These are phyloP conservation scores for Gobius niger DNA, from an alignment of 2,113 vertebrate species.

Conservation along the genomic window DNA sequence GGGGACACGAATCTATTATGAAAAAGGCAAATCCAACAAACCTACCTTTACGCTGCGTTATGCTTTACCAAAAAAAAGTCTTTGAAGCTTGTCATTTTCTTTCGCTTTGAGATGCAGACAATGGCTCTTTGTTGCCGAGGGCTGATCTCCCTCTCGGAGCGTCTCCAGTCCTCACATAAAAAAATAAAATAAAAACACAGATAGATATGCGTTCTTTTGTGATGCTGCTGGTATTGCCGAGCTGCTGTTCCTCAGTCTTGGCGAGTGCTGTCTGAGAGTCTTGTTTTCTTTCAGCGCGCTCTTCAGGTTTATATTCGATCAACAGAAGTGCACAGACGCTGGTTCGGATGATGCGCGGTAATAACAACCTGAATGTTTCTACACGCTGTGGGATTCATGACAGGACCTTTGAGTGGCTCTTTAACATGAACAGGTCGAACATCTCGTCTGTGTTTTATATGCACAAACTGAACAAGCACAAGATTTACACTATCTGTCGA, in stretches of 20 bases:
- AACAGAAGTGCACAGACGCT: neutral
- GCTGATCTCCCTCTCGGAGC: slow-evolving; percentile 32
- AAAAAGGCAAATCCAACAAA: too few species aligned
- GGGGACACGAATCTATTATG: too few species aligned
- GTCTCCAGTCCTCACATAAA: slow-evolving; percentile 40
- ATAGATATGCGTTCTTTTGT: neutral
- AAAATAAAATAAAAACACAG: slow-evolving; percentile 3
- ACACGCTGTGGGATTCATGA: too few species aligned
- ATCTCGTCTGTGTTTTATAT: too few species aligned
- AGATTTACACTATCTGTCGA: too few species aligned
- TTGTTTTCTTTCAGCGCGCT: neutral
- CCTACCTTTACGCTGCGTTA: too few species aligned
- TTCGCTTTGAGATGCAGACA: slow-evolving; percentile 42
- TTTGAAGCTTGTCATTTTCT: slow-evolving; percentile 38
- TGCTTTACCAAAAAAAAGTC: neutral
- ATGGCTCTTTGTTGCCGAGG: slow-evolving; percentile 44
- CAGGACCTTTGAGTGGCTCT: too few species aligned
- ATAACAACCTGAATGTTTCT: neutral
- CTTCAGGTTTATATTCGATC: neutral
- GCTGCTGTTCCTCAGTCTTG: slow-evolving; percentile 23
- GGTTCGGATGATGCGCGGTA: neutral
- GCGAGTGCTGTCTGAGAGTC: neutral
- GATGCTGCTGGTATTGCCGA: slow-evolving; percentile 15
- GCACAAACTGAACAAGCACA: too few species aligned
- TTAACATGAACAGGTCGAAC: too few species aligned